phyloP scores from a whole-genome alignment of 2,888 invertebrate species.

The Rambutsinella grinnellia region DNA sequence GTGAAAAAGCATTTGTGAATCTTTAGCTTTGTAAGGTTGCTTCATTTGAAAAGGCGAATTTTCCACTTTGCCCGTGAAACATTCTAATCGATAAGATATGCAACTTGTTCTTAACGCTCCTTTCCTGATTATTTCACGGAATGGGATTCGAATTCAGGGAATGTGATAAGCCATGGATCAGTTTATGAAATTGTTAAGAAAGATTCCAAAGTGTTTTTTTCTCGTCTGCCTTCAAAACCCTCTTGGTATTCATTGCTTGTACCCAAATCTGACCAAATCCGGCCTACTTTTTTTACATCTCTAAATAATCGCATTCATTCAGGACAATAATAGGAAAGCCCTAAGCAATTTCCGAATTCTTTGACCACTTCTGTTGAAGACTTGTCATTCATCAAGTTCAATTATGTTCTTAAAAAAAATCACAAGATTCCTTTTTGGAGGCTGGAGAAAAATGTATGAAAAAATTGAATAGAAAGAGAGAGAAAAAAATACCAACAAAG shows the following conservation, averaged over 20 bases:
- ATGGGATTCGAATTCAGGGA: not conserved
- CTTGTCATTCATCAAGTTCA: slow-evolving; percentile 44
- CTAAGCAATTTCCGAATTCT: too few relatives aligned
- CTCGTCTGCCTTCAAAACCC: not conserved
- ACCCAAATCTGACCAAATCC: too few relatives aligned
- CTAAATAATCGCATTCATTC: too few relatives aligned
- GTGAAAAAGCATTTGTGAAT: not conserved
- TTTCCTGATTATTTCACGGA: not conserved
- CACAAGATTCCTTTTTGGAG: slow-evolving; percentile 6
- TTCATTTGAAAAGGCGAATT: not conserved
- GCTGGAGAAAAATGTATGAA: not conserved
- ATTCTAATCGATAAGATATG: not conserved
- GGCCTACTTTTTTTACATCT: too few relatives aligned
- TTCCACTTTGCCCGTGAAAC: not conserved
- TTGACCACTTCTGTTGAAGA: too few relatives aligned
- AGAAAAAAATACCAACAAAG: not conserved
- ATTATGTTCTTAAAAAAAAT: too few relatives aligned
- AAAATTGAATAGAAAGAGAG: too few relatives aligned
- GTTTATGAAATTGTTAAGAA: too few relatives aligned
- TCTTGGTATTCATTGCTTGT: too few relatives aligned
- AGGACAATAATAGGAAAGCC: too few relatives aligned
- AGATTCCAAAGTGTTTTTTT: too few relatives aligned
- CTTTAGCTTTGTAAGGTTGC: not conserved
- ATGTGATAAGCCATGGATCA: too few relatives aligned
- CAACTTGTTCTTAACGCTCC: not conserved